Conservation (phyloP, 2,888 invertebrate genomes). For the Gastracanthus pulcherrimus region DNA sequence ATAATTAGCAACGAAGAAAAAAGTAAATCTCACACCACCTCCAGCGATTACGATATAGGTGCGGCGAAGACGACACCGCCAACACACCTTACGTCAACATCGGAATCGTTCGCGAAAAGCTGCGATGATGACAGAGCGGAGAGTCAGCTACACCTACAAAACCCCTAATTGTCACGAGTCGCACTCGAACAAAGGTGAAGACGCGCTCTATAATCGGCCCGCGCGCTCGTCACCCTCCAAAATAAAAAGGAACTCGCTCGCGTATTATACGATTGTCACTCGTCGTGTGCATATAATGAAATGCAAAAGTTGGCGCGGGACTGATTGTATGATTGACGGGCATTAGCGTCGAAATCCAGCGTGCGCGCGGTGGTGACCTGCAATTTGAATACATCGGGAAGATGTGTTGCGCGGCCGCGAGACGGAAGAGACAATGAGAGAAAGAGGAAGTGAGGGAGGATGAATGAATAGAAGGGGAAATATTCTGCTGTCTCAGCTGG, state of each 20-base stretch:
- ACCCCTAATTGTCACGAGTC: slow-evolving; percentile 16
- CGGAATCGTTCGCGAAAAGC: background rate
- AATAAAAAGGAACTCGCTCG: background rate
- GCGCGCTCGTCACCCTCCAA: background rate
- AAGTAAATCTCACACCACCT: no score
- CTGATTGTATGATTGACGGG: slow-evolving; percentile 56
- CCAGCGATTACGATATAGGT: no score
- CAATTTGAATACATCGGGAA: slow-evolving; percentile 59
- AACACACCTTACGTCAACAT: no score
- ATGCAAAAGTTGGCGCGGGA: slow-evolving; percentile 57
- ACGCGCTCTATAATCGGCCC: slow-evolving; percentile 30
- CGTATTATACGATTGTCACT: background rate
- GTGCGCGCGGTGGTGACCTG: no score
- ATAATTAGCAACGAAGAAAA: no score
- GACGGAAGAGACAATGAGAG: slow-evolving; percentile 30
- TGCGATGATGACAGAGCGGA: slow-evolving; percentile 8
- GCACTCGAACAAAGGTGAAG: background rate
- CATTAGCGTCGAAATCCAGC: slow-evolving; percentile 55
- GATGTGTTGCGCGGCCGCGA: background rate
- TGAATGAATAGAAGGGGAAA: no score
- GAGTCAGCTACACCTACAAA: background rate
- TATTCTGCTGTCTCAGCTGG: no score
- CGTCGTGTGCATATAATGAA: slow-evolving; percentile 38
- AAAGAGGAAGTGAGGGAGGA: no score
- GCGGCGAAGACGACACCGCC: no score